phyloP scores from a whole-genome alignment of 2,888 invertebrate species.

The Eristalis tenax region DNA sequence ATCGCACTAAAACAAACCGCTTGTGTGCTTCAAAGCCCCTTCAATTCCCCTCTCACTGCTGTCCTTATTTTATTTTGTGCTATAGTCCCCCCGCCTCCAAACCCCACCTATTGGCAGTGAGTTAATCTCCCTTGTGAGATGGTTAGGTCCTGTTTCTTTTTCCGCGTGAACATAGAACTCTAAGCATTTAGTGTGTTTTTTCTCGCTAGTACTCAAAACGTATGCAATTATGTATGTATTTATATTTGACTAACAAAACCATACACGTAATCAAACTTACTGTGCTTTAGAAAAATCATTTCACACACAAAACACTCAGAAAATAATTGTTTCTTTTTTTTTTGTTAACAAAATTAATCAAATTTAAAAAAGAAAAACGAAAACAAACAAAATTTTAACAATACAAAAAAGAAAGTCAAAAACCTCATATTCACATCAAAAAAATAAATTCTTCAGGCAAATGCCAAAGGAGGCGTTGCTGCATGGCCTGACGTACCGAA shows the following conservation, averaged over 20 bases:
- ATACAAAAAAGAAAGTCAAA: constrained; percentile 32
- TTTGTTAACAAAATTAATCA: constrained; percentile 38
- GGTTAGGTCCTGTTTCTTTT: constrained; percentile 11
- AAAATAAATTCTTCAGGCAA: constrained; percentile 77
- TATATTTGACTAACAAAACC: constrained; percentile 27
- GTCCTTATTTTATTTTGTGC: constrained; percentile 1
- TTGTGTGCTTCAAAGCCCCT: constrained; percentile 30
- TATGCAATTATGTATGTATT: neutral
- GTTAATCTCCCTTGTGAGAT: constrained; percentile 11
- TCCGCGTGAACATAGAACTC: constrained; percentile 44
- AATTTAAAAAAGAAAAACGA: neutral
- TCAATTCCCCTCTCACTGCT: neutral
- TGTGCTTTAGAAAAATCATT: constrained; percentile 43
- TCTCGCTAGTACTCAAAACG: neutral
- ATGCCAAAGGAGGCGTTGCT: constrained; percentile 88
- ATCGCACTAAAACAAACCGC: constrained; percentile 41
- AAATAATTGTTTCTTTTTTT: constrained; percentile 15
- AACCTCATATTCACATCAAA: constrained; percentile 44
- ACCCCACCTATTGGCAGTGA: neutral
- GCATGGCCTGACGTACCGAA: constrained; percentile 94
- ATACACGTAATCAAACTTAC: constrained; percentile 27
- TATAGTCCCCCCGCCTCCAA: neutral
- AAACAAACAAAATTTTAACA: constrained; percentile 48
- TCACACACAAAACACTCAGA: constrained; percentile 13
- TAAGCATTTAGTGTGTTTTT: neutral